These are phyloP conservation scores for Arctia plantaginis DNA, from an alignment of 2,888 invertebrate species.

Conservation along the genomic window DNA sequence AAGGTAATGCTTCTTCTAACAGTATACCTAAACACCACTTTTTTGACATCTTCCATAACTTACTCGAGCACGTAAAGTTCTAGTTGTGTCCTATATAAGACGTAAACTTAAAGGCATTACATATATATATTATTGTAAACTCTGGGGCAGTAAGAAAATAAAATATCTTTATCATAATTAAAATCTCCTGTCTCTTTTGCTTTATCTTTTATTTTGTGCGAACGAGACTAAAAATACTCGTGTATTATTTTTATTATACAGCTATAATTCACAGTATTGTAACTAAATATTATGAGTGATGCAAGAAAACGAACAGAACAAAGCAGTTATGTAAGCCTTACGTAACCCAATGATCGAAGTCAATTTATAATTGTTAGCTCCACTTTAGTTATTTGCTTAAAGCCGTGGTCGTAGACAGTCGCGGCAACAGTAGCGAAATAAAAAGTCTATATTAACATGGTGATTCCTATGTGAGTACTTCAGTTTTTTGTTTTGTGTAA, in stretches of 20 bases:
- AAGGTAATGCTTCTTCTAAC: too few species aligned
- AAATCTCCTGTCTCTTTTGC: not conserved
- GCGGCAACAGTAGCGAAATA: not conserved
- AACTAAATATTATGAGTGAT: not conserved
- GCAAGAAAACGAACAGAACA: not conserved
- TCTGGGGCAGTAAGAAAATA: too few species aligned
- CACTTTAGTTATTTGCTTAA: not conserved
- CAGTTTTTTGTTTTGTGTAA: not conserved
- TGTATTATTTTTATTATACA: too few species aligned
- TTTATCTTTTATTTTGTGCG: too few species aligned
- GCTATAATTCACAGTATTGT: not conserved
- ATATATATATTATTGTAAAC: too few species aligned
- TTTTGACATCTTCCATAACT: too few species aligned
- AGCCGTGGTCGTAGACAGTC: not conserved
- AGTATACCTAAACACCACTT: too few species aligned
- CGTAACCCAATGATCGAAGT: constrained; percentile 1
- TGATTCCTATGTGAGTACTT: not conserved
- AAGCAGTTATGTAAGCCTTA: not conserved
- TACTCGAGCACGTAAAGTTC: too few species aligned
- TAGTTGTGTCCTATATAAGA: too few species aligned
- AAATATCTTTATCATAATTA: not conserved
- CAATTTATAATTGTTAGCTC: not conserved
- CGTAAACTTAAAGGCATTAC: too few species aligned
- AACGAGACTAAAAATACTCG: too few species aligned
- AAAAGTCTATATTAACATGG: not conserved